Base-by-base conservation (phyloP, 2,113 vertebrate genomes). In the Delphinus delphis region DNA sequence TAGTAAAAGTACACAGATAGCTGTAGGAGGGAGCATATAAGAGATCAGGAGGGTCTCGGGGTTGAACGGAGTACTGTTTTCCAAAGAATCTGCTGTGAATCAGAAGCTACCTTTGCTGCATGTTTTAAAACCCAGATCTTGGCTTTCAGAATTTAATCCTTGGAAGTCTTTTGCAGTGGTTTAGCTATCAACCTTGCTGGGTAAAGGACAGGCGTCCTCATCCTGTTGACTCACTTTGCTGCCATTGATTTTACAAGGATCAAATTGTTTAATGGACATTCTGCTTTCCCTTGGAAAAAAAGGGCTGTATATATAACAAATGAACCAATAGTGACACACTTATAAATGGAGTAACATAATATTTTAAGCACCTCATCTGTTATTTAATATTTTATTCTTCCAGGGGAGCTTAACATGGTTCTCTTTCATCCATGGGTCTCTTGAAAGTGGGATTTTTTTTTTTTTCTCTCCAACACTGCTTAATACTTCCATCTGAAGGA, bases 371-470 rank as follows among this genome's bases (percentile, higher is more conserved):
- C 10, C 11, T 89, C 53, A 70, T 41, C 63, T 95, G 60, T 95
- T 94, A 76, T 25, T 95, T 96, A 86, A 90, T 94, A 25, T 44
- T 84, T 77, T 76, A 53, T 63, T 96, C n/a, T 73, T 67, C 60
- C 85, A 53, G 33, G 36, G 71, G 8, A 97, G 41, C 58, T 83
- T 87, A 50, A 15, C 67, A 28, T 85, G 88, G 62, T 67, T 41
- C 38, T 83, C 33, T 82, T 31, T 83, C 53, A 76, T 8, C 76
- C 73, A 31, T 15, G 0, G 44, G 25, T 31, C 55, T 91, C n/a
- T 95, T 77, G 26, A 85, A 97, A 91, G 38, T 86, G 33, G 41
- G 70, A 62, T 71, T 86, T 36, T 92, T 95, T 96, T 95, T 74
- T 47, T 18, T 76, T 50, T 50, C 53, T 17, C 60, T 76, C 60